Evolutionary conservation across 1,140 invertebrate genomes (phyloP).

Genomic region (Thaumatotibia leucotreta): DNA sequence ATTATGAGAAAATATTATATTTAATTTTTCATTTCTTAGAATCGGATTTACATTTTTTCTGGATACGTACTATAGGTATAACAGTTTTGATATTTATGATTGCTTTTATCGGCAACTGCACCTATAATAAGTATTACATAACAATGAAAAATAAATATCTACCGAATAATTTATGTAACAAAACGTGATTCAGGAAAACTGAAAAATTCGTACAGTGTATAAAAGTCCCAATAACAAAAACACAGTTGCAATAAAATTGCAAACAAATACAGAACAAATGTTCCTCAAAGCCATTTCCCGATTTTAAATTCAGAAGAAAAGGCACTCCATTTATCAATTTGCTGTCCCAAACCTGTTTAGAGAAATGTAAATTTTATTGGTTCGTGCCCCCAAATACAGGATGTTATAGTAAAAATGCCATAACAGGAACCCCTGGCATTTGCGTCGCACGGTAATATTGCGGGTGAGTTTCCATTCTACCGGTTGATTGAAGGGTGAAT

Average conservation of each 20-base stretch:
- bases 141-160: too few relatives aligned
- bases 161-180: too few relatives aligned
- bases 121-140: too few relatives aligned
- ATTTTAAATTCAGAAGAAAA: slow-evolving; percentile 8
- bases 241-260: background rate
- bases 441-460: slow-evolving; percentile 25
- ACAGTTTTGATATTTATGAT: too few relatives aligned
- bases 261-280: background rate
- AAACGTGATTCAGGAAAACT: too few relatives aligned
- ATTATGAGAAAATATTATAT: too few relatives aligned
- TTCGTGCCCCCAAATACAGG: slow-evolving; percentile 18
- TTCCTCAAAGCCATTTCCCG: background rate
- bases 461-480: background rate
- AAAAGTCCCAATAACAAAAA: too few relatives aligned
- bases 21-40: too few relatives aligned
- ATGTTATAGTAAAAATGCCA: slow-evolving; percentile 29
- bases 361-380: slow-evolving; percentile 33
- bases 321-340: slow-evolving; percentile 18
- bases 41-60: too few relatives aligned
- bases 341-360: slow-evolving; percentile 21
- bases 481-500: background rate
- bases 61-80: too few relatives aligned
- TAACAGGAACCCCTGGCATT: slow-evolving; percentile 7
- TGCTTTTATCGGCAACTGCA: too few relatives aligned
- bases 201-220: too few relatives aligned